phyloP scores from a whole-genome alignment of 2,797 vertebrate species.

The Amniataba percoides region DNA sequence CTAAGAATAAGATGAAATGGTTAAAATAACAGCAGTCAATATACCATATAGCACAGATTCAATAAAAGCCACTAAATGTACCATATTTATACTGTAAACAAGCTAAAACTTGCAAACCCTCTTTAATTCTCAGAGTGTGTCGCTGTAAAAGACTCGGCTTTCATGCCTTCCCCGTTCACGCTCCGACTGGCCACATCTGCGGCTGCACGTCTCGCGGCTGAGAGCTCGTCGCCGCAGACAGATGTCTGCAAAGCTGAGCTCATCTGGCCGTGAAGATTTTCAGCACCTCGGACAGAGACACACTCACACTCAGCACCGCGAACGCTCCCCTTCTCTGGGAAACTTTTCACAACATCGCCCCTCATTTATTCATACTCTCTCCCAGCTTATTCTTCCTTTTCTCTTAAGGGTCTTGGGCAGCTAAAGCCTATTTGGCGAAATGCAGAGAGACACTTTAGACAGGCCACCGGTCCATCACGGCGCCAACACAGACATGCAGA shows the following conservation, averaged over 20 bases:
- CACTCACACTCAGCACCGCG: constrained; percentile 18
- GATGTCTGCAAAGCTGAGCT: constrained; percentile 55
- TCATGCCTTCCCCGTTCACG: not conserved
- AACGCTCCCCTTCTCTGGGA: constrained; percentile 25
- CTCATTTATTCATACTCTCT: constrained; percentile 47
- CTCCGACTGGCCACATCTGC: constrained; percentile 30
- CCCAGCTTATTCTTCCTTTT: constrained; percentile 5
- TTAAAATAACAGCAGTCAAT: not conserved
- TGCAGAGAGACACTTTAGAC: constrained; percentile 64
- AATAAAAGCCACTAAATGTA: not conserved
- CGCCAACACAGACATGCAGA: constrained; percentile 23
- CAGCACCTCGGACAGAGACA: constrained; percentile 68
- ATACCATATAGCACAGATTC: not conserved
- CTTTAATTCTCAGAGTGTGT: not conserved
- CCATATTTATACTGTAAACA: not conserved
- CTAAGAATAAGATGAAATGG: not conserved
- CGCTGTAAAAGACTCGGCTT: not conserved
- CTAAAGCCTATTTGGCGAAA: constrained; percentile 47
- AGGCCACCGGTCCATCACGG: constrained; percentile 47
- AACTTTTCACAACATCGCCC: constrained; percentile 56
- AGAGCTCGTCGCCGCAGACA: constrained; percentile 52
- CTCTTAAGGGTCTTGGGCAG: constrained; percentile 19
- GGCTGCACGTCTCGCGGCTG: constrained; percentile 6
- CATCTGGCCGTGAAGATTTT: constrained; percentile 56
- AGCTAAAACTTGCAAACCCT: not conserved